Base-by-base conservation (phyloP, 2,113 vertebrate genomes). In the Ptychochromis oligacanthus region DNA sequence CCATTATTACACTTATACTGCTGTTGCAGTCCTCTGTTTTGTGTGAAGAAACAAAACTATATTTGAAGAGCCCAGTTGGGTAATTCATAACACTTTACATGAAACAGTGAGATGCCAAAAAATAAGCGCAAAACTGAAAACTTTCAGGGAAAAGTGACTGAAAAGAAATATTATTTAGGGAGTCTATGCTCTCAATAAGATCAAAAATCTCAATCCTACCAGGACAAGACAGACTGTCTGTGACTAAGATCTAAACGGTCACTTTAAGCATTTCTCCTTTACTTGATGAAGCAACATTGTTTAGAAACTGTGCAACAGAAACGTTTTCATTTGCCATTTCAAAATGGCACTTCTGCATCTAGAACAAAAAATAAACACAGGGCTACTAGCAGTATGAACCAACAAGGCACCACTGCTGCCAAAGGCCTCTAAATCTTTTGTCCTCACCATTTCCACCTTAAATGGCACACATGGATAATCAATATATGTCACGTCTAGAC, bases 401-500 rank as follows among this genome's bases (percentile, higher is more conserved):
- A 56, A 79, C 15, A 2, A 20, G 38, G 64, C 57, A 15, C 11
- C 56, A 17, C 31, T 52, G 67, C 82, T 4, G 11, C 75, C 24
- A 65, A 55, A 38, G n/a, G 14, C 70, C 70, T 81, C 60, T 6
- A 55, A 54, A 43, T 40, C 26, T 43, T 56, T 77, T 60, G 43
- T 82, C n/a, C 56, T 43, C n/a, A 54, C 17, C 34, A 62, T 80
- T 87, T 81, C 49, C 86, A 75, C 55, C 62, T 79, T 57, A 87
- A 84, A 87, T 87, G 75, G 20, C 61, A 65, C 56, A 74, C 59
- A 22, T 11, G 38, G 26, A 76, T 77, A 54, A 84, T 90, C 87
- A 34, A 81, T 81, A 82, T 67, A 75, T 13, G 18, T 70, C 17
- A 1, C 15, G 6, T 26, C 40, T 54, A 10, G 26, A 43, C 76